Base-by-base conservation (phyloP, 2,113 vertebrate species). In the Silurus glanis region DNA sequence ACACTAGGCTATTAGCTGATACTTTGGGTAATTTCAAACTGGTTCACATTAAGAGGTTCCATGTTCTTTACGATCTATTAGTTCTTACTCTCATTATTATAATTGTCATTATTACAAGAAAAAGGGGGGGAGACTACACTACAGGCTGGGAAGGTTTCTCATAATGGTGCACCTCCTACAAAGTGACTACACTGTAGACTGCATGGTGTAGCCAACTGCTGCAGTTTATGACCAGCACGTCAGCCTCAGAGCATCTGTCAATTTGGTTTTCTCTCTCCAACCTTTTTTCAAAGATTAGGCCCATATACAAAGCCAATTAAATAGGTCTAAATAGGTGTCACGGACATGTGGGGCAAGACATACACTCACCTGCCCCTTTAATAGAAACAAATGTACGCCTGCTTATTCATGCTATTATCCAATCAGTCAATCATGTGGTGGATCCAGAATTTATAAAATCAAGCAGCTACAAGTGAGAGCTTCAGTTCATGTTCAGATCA, bases 241-340 rank as follows among this genome's bases (percentile, higher is more conserved):
- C 47, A 75, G 72, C 72, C 49, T 75, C 9, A 75, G 47, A n/a
- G 72, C 69, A 72, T 47, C 37, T 47, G 69, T 72, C 69, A 72
- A 51, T 47, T 45, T 51, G 47, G 23, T 75, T 51, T n/a, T 75
- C 10, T 75, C 21, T 75, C 47, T 75, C 21, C 21, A 75, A 23
- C 72, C 72, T 75, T 53, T 75, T 75, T 21, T 53, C 21, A 75
- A 75, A 14, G 21, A 47, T 75, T 49, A 53, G 47, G 19, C 9
- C 71, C 5, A 51, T 51, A 9, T 21, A 23, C 1, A 5, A 74
- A 74, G 9, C 47, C 19, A 51, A 74, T 72, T 72, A 72, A 47
- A 51, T 49, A 74, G 19, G 10, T 47, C 47, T 51, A 21, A 37
- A 72, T 72, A 9, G 19, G 17, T 49, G 71, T 37, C 69, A 47